These are phyloP conservation scores for Silurus glanis DNA, from an alignment of 2,113 vertebrate genomes.

Conservation along the genomic window DNA sequence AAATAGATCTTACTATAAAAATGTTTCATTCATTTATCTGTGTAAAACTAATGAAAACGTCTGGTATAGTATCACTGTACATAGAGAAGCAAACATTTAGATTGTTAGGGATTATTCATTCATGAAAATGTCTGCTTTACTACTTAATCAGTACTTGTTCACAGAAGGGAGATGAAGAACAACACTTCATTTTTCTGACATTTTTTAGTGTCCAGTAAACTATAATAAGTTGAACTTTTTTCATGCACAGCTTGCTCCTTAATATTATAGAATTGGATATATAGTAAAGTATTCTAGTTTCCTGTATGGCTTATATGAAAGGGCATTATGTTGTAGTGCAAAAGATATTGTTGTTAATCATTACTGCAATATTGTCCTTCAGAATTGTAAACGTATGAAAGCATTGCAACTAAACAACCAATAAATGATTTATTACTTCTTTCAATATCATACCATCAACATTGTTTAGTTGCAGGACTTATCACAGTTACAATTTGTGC, in stretches of 20 bases:
- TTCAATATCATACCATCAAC: not conserved
- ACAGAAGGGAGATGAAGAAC: not conserved
- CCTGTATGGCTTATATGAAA: not conserved
- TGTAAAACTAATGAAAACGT: not conserved
- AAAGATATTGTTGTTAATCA: conserved; percentile 5
- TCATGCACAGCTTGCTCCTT: not conserved
- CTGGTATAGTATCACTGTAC: not conserved
- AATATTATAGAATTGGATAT: not conserved
- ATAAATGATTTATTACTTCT: not conserved
- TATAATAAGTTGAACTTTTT: conserved; percentile 7
- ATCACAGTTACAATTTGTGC: not conserved
- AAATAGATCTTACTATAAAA: not conserved
- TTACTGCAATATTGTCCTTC: not conserved
- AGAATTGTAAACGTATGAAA: not conserved
- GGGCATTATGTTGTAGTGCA: not conserved
- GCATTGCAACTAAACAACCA: not conserved
- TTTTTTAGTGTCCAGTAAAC: not conserved
- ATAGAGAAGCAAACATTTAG: not conserved
- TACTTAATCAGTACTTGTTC: not conserved
- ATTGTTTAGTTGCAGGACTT: not conserved
- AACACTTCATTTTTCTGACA: not conserved
- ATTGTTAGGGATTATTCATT: not conserved
- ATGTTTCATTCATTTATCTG: too few relatives aligned
- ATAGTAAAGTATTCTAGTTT: not conserved
- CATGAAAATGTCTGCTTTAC: not conserved